These are phyloP conservation scores for Schizaphis graminum DNA, from an alignment of 2,888 invertebrate genomes.

Conservation along the genomic window DNA sequence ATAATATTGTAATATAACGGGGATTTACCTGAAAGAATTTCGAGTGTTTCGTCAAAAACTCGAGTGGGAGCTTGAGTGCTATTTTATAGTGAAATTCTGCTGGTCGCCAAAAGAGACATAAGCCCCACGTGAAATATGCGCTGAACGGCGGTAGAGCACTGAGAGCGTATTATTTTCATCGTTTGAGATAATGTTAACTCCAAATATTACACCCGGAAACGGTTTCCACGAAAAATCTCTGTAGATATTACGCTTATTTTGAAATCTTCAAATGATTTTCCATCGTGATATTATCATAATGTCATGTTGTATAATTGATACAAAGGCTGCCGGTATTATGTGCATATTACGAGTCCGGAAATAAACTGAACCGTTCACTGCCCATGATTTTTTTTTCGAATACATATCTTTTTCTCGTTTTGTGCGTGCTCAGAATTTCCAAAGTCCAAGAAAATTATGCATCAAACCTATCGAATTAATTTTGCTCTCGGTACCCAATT, in stretches of 20 bases:
- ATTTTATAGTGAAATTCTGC: not conserved
- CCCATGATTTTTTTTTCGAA: not conserved
- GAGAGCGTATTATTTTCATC: not conserved
- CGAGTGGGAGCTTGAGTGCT: not conserved
- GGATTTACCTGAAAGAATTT: slow-evolving; percentile 5
- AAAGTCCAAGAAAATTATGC: not conserved
- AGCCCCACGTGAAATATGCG: not conserved
- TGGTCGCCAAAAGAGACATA: not conserved
- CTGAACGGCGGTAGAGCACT: not conserved
- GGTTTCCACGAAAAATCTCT: not conserved
- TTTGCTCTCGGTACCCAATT: not conserved
- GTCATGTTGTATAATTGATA: not conserved
- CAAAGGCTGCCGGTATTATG: not conserved
- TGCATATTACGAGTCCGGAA: not conserved
- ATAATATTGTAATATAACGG: not conserved
- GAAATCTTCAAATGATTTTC: not conserved
- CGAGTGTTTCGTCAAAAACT: not conserved
- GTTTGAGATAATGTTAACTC: not conserved
- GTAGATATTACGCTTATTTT: not conserved
- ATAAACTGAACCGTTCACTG: not conserved
- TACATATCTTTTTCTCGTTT: not conserved
- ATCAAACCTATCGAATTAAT: not conserved
- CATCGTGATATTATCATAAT: not conserved
- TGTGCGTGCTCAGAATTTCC: not conserved
- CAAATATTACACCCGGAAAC: not conserved